Percentiles rank a stretch among this genome's conserved stretches.
Evolutionary conservation across 2,888 invertebrate species (phyloP).

Genomic region (Oxyscelio sp.): DNA sequence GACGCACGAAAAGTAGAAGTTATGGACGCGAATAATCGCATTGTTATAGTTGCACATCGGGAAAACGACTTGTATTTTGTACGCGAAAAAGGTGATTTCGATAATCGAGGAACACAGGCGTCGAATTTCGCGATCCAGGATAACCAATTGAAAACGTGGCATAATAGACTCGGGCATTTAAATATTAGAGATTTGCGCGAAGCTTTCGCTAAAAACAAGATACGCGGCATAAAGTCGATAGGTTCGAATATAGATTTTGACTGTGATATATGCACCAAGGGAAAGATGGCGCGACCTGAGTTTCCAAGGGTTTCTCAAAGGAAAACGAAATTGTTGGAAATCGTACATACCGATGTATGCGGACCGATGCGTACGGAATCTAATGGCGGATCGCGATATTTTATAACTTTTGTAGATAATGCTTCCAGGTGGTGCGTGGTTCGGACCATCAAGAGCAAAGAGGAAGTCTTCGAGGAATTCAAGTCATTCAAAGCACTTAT

Average conservation of each 20-base stretch:
- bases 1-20: no score
- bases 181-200: neutral
- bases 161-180: neutral
- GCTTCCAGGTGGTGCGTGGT: no score
- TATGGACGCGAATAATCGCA: no score
- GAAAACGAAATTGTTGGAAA: neutral
- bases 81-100: no score
- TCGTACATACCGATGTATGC: neutral
- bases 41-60: no score
- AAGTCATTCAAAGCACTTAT: no score
- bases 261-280: neutral
- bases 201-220: neutral
- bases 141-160: neutral
- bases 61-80: no score
- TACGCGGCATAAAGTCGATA: conserved; percentile 1
- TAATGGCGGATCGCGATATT: neutral
- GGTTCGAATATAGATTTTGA: neutral
- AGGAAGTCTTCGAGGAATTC: no score
- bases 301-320: neutral
- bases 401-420: neutral
- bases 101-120: no score
- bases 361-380: neutral
- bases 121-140: no score
- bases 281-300: neutral
- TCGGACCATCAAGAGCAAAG: no score